Conservation (phyloP, 64 coral and sea anemone genomes). For the Stylophora pistillata region DNA sequence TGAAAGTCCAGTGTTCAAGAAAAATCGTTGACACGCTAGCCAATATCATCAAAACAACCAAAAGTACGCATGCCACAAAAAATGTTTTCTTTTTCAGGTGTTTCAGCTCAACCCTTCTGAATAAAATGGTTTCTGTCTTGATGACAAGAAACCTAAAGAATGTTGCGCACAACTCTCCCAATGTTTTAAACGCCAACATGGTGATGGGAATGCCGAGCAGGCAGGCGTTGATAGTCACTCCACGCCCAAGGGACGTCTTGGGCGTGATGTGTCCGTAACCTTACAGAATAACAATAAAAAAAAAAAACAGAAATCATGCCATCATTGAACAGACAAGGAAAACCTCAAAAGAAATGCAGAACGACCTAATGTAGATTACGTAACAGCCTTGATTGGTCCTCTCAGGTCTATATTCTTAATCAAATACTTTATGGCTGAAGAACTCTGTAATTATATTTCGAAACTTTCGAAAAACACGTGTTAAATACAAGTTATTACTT, state of each 20-base stretch:
- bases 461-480: too few relatives aligned
- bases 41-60: neutral
- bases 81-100: neutral
- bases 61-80: neutral
- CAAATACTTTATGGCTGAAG: too few relatives aligned
- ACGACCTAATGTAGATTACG: neutral
- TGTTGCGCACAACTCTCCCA: conserved; percentile 8
- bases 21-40: neutral
- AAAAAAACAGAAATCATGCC: neutral
- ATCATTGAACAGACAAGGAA: too few relatives aligned
- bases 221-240: conserved; percentile 33
- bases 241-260: conserved; percentile 32
- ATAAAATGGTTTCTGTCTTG: neutral
- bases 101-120: neutral
- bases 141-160: neutral
- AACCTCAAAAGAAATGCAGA: too few relatives aligned
- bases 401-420: too few relatives aligned
- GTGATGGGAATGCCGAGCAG: conserved; percentile 39
- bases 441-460: too few relatives aligned
- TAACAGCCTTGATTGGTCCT: neutral
- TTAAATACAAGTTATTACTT: too few relatives aligned
- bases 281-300: neutral
- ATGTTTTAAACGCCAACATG: conserved; percentile 58
- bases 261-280: conserved; percentile 56
- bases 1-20: neutral